A percentile compares a stretch with the other conserved stretches of the same genome.
Evolutionary conservation across 2,113 vertebrate species (phyloP).

Genomic region (Bungarus multicinctus): DNA sequence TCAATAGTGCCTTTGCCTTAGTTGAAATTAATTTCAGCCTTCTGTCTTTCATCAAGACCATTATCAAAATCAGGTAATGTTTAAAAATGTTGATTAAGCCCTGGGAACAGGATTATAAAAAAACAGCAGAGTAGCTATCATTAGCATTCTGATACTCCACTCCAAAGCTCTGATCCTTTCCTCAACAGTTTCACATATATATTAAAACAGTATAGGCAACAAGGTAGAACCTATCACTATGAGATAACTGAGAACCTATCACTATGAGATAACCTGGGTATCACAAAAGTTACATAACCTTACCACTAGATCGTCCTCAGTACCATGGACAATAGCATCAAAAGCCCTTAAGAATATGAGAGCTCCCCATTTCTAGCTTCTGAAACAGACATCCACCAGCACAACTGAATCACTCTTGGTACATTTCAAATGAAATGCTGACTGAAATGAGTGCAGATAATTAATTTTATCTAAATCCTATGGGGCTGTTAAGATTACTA

Average conservation of each 20-base stretch:
- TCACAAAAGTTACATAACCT: neutral
- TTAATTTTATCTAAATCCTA: neutral
- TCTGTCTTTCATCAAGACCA: neutral
- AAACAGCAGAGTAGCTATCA: neutral
- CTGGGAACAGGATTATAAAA: neutral
- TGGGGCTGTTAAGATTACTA: neutral
- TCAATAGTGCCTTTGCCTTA: neutral
- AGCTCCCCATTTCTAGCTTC: neutral
- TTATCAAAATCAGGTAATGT: neutral
- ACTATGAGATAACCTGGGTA: neutral
- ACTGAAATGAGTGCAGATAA: neutral
- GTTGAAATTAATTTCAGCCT: neutral
- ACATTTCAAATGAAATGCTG: neutral
- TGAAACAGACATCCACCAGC: neutral
- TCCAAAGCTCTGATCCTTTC: neutral
- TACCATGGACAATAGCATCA: neutral
- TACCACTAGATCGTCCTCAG: neutral
- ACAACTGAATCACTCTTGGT: neutral
- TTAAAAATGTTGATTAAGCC: neutral
- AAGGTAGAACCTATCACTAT: neutral
- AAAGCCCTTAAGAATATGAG: neutral
- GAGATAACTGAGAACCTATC: neutral
- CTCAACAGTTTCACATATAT: neutral
- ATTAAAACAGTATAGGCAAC: neutral
- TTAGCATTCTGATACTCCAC: neutral